Conservation (phyloP, 2,113 vertebrate species). For the Corvus cornix region DNA sequence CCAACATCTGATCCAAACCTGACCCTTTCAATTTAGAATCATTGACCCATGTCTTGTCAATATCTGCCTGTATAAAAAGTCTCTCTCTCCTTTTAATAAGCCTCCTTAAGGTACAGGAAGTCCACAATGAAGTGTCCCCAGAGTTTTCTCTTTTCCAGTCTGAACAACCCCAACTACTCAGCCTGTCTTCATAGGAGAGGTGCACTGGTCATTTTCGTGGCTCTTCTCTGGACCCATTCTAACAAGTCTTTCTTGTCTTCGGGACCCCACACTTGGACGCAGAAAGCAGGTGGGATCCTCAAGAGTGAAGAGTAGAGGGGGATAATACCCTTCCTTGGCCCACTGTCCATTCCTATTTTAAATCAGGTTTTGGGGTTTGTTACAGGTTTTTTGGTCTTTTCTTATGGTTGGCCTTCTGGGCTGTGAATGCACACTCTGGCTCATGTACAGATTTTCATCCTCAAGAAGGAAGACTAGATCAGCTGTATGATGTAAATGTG, state of each 20-base stretch:
- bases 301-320: neutral
- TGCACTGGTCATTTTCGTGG: neutral
- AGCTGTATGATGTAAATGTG: neutral
- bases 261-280: no score
- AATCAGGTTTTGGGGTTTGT: neutral
- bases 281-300: neutral
- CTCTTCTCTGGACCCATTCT: no score
- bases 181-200: neutral
- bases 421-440: neutral
- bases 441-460: neutral
- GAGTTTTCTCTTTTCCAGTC: neutral
- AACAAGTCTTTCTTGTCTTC: neutral
- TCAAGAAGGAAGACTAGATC: neutral
- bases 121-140: no score
- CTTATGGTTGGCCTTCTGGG: neutral
- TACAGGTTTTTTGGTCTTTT: rapidly evolving
- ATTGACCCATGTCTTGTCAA: no score
- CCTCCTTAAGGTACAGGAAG: neutral
- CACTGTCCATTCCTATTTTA: neutral
- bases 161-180: neutral
- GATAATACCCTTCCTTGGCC: neutral
- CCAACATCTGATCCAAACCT: neutral
- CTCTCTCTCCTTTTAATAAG: neutral
- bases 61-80: neutral
- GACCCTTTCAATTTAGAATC: neutral